A percentile compares a stretch with the other conserved stretches of the same genome.
These are phyloP conservation scores for Bombus pascuorum DNA, from an alignment of 1,140 invertebrate species.

Conservation along the genomic window DNA sequence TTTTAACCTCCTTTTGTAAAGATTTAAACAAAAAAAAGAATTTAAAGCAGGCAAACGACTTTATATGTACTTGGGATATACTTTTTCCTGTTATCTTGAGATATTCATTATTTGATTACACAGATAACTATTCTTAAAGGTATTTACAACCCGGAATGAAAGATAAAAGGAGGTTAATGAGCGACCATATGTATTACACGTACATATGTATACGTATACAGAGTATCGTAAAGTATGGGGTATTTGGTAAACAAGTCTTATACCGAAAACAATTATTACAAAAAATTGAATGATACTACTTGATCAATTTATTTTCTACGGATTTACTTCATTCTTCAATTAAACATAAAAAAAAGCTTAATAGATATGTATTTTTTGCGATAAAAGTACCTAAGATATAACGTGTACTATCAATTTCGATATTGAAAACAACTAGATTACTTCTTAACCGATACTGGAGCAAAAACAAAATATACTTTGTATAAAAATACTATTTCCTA, in stretches of 20 bases:
- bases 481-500: slow-evolving; percentile 33
- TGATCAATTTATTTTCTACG: not conserved
- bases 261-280: not conserved
- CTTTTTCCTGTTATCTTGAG: not conserved
- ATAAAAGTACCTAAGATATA: not conserved
- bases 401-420: not conserved
- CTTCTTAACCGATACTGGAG: not conserved
- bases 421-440: not conserved
- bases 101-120: not conserved
- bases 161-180: slow-evolving; percentile 45
- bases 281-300: not conserved
- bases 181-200: slow-evolving; percentile 12
- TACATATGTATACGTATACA: slow-evolving; percentile 33
- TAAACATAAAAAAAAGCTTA: not conserved
- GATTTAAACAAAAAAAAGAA: not conserved
- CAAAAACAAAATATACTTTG: not conserved
- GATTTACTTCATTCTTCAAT: not conserved
- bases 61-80: not conserved
- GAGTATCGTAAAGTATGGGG: slow-evolving; percentile 25
- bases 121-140: not conserved
- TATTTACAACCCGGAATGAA: not conserved
- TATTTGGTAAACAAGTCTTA: not conserved
- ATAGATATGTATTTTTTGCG: not conserved
- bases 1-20: slow-evolving; percentile 44
- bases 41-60: not conserved